A percentile compares a stretch with the other conserved stretches of the same genome.
These are phyloP conservation scores for Polypedilum vanderplanki DNA, from an alignment of 1,140 invertebrate species.

Conservation along the genomic window DNA sequence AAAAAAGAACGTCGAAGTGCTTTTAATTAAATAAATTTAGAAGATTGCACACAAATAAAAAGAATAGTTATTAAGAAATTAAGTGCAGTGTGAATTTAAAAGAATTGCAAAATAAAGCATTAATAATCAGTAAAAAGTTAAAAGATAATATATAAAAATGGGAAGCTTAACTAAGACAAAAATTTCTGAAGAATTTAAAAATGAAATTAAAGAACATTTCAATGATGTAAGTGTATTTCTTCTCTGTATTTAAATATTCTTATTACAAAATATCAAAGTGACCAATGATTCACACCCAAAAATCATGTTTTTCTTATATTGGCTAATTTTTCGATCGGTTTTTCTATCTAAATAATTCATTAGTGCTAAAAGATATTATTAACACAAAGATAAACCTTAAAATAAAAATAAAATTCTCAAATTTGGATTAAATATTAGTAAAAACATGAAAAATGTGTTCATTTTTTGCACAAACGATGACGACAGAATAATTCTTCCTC, in stretches of 20 bases:
- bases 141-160: background rate
- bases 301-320: too few relatives aligned
- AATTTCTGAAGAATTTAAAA: slow-evolving; percentile 9
- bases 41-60: background rate
- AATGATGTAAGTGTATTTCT: background rate
- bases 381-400: too few relatives aligned
- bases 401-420: background rate
- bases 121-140: too few relatives aligned
- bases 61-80: background rate
- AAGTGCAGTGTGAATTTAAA: background rate
- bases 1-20: too few relatives aligned
- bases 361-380: too few relatives aligned
- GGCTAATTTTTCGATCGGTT: too few relatives aligned
- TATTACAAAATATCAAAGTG: too few relatives aligned
- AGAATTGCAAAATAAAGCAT: too few relatives aligned
- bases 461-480: background rate
- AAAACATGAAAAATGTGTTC: background rate
- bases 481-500: background rate
- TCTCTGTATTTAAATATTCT: background rate
- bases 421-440: background rate
- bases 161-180: background rate
- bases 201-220: slow-evolving; percentile 20
- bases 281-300: too few relatives aligned
- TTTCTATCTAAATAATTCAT: too few relatives aligned
- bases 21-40: too few relatives aligned